These are phyloP conservation scores for Saccopteryx leptura DNA, from an alignment of 2,113 vertebrate genomes.

Conservation along the genomic window DNA sequence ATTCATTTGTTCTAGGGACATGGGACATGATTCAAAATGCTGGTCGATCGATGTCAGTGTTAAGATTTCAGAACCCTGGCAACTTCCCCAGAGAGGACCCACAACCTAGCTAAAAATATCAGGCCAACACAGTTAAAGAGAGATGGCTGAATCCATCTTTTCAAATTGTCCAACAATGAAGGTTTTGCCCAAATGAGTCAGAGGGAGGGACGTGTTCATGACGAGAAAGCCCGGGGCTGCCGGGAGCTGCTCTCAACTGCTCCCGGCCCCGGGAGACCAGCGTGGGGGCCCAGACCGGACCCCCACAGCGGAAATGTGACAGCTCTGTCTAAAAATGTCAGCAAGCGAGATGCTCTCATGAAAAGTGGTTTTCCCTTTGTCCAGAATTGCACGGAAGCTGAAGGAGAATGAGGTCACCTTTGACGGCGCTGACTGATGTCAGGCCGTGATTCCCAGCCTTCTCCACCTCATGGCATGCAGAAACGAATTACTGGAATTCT, in stretches of 20 bases:
- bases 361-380: background rate
- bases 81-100: background rate
- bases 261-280: background rate
- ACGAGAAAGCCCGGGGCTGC: background rate
- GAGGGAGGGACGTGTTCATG: no score
- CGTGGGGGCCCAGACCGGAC: background rate
- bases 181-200: background rate
- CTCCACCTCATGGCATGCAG: no score
- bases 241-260: accelerated
- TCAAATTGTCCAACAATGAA: background rate
- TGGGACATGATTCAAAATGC: background rate
- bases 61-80: background rate
- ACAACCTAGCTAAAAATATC: background rate
- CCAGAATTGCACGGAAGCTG: background rate
- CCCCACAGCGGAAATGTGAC: background rate
- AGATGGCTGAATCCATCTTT: background rate
- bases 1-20: background rate
- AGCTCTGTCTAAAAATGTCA: background rate
- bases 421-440: no score
- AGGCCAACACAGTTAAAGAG: background rate
- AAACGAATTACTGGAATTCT: no score
- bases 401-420: background rate
- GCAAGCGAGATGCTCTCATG: background rate
- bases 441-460: background rate
- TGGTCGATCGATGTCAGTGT: accelerated